Percentiles rank a stretch among this genome's conserved stretches.
Evolutionary conservation across 2,113 vertebrate species (phyloP).

Genomic region (Chroicocephalus ridibundus): DNA sequence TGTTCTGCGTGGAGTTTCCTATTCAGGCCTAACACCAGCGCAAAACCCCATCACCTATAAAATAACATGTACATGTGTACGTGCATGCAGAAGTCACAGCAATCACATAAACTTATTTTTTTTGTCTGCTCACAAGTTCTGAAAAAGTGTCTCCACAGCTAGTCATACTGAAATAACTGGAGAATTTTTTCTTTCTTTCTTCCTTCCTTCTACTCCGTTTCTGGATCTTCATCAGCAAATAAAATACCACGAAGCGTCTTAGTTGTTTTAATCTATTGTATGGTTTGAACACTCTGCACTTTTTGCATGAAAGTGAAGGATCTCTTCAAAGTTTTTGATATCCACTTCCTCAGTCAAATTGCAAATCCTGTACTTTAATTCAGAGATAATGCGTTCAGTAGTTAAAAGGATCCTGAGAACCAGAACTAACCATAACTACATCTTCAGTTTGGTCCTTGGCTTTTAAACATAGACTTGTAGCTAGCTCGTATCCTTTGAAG

Average conservation of each 20-base stretch:
- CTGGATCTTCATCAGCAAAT: not conserved
- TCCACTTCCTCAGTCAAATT: not conserved
- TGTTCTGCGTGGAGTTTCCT: not conserved
- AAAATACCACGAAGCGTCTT: not conserved
- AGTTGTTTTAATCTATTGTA: not conserved
- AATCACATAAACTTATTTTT: accelerated
- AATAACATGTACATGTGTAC: not conserved
- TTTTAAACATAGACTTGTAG: not conserved
- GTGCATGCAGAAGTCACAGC: not conserved
- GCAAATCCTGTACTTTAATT: not conserved
- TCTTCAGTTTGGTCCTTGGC: not conserved
- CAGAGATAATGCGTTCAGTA: not conserved
- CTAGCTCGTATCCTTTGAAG: not conserved
- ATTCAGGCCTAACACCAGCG: not conserved
- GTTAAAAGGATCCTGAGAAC: not conserved
- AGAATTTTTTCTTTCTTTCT: not conserved
- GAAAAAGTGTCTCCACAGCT: not conserved
- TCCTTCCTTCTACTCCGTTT: not conserved
- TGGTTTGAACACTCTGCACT: not conserved
- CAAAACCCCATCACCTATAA: not conserved
- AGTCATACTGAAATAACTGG: not conserved
- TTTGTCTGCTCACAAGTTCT: not conserved
- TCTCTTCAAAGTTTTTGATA: not conserved
- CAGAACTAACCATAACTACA: not conserved
- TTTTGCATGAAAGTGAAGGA: not conserved